Evolutionary conservation across 2,113 vertebrate genomes (phyloP).

Genomic region (Trogon melanurus): DNA sequence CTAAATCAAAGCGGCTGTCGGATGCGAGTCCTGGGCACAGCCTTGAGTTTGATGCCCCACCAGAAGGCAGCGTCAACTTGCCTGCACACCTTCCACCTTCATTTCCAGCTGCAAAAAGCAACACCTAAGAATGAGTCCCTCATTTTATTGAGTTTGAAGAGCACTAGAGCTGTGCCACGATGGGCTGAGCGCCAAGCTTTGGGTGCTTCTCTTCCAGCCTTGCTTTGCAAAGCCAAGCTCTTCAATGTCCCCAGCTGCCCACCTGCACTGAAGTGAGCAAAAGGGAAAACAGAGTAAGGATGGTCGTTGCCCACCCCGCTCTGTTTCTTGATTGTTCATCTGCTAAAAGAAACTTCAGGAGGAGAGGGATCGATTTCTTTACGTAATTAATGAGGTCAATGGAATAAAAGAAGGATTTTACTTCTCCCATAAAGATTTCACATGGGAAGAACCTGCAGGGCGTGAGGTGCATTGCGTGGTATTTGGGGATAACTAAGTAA

Average conservation of each 20-base stretch:
- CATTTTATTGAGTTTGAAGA: not conserved
- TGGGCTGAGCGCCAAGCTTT: not conserved
- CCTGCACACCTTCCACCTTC: not conserved
- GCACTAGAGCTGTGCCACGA: accelerated
- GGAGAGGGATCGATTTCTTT: not conserved
- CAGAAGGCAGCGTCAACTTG: not conserved
- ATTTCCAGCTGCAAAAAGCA: not conserved
- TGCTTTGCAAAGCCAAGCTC: not conserved
- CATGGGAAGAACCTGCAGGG: not conserved
- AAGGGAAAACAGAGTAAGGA: accelerated
- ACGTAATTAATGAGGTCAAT: not conserved
- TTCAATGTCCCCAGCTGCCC: not conserved
- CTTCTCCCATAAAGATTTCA: not conserved
- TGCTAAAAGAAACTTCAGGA: not conserved
- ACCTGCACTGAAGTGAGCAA: not conserved
- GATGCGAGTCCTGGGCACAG: not conserved
- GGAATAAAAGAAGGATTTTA: not conserved
- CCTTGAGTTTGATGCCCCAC: not conserved
- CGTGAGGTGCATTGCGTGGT: not conserved
- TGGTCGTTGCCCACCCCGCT: accelerated
- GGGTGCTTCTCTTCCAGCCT: not conserved
- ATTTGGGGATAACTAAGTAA: not conserved
- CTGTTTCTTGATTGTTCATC: accelerated
- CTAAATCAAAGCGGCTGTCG: not conserved
- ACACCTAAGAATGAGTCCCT: not conserved